These are phyloP conservation scores for Tetanocera ferruginea DNA, from an alignment of 2,888 invertebrate genomes.

Conservation along the genomic window DNA sequence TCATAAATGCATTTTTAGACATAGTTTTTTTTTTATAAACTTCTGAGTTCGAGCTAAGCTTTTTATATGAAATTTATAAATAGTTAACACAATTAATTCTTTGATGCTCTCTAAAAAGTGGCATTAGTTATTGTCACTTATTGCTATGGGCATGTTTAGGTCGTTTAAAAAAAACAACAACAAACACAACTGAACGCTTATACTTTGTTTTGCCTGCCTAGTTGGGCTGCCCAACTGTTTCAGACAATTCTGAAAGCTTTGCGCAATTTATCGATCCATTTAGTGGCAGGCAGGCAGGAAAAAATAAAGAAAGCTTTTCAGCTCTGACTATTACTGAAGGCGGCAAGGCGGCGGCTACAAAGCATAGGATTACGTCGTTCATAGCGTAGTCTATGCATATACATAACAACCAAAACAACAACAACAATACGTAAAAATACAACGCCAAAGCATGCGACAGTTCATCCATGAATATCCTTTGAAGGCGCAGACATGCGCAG, in stretches of 20 bases:
- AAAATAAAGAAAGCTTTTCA: background rate
- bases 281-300: too few relatives aligned
- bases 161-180: too few relatives aligned
- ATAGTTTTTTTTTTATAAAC: too few relatives aligned
- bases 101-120: too few relatives aligned
- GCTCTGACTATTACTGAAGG: background rate
- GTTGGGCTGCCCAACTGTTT: background rate
- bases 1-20: too few relatives aligned
- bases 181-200: background rate
- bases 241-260: background rate
- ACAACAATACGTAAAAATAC: background rate
- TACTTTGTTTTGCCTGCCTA: background rate
- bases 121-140: too few relatives aligned
- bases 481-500: background rate
- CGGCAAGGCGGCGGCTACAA: too few relatives aligned
- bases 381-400: background rate
- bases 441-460: background rate
- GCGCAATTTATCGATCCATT: conserved; percentile 9
- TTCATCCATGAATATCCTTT: conserved; percentile 12
- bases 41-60: too few relatives aligned
- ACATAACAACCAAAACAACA: background rate
- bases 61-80: too few relatives aligned
- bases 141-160: too few relatives aligned
- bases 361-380: conserved; percentile 1
- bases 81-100: too few relatives aligned